These are phyloP conservation scores for Amiota minor DNA, from an alignment of 2,888 invertebrate genomes.

Conservation along the genomic window DNA sequence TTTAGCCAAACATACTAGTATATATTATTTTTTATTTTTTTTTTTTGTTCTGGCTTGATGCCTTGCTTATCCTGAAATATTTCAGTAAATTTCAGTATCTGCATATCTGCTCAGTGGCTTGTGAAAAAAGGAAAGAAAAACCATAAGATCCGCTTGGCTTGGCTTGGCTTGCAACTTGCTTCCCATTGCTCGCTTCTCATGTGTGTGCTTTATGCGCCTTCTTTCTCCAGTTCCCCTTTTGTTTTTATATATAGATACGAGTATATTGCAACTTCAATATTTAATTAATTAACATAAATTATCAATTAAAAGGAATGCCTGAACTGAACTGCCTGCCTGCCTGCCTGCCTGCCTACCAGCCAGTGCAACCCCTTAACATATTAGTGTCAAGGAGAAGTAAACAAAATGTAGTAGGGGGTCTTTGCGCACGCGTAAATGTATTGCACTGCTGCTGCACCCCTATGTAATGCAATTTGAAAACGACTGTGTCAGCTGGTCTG, in stretches of 20 bases:
- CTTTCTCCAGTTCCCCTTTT: neutral
- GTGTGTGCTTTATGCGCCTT: neutral
- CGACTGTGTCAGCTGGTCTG: neutral
- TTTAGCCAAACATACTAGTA: neutral
- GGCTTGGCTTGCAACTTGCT: too few relatives aligned
- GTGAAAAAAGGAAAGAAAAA: neutral
- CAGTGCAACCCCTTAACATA: neutral
- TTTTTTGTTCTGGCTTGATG: neutral
- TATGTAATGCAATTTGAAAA: neutral
- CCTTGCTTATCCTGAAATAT: neutral
- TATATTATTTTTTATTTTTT: neutral
- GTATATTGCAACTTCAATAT: neutral
- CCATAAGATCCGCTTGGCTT: too few relatives aligned
- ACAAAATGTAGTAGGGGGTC: neutral
- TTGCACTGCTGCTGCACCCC: neutral
- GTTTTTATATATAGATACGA: neutral
- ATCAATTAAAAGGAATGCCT: slow-evolving; percentile 56
- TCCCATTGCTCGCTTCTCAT: too few relatives aligned
- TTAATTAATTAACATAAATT: slow-evolving; percentile 65
- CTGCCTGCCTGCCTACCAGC: slow-evolving; percentile 16
- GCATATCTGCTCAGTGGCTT: neutral
- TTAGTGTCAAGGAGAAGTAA: too few relatives aligned
- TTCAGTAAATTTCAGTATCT: too few relatives aligned
- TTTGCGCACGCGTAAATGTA: slow-evolving; percentile 8
- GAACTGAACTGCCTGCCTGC: slow-evolving; percentile 26